Evolutionary conservation across 2,888 invertebrate genomes (phyloP), one percentile per base, ranked within the genome.

Genomic region (Ashinkailepas kermadecensis): DNA sequence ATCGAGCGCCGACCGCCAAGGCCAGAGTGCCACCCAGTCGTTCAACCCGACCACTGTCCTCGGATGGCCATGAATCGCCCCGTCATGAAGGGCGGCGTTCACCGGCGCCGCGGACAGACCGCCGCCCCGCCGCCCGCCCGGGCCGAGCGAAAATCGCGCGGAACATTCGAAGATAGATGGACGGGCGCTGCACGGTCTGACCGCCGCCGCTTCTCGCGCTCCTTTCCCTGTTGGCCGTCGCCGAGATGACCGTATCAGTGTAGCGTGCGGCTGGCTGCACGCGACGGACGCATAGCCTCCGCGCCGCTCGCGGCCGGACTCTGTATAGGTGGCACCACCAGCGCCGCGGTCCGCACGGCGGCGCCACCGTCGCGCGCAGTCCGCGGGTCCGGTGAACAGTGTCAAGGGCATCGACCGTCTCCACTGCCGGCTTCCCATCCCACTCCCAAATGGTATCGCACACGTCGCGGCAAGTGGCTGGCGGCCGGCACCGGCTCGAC

Each of bases 11-110:
- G 54, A 23, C 54, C 56, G 21, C 56, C 74, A 74, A 74, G 74
- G 74, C 74, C 74, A 74, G n/a, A n/a, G 56, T 21, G 15, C 74
- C 21, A 4, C 21, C 15, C 74, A 74, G 74, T 74, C 74, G 74
- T 74, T 74, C 74, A 74, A 74, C 74, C 74, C 74, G 74, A 18
- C 18, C 74, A 74, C 54, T 74, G 74, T 56, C 74, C 74, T 74
- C 74, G 3, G 74, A 80, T 80, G 83, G 78, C 82, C 83, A 70
- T 83, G 81, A 84, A 82, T 83, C 84, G 84, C 83, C 84, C 85
- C 84, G 85, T 85, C 84, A 84, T 84, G 84, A 82, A 84, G 83
- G 81, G 64, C 82, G 81, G 82, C 82, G 83, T 82, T 83, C 80
- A 81, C 81, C 81, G 81, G 82, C 81, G 80, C 78, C 81, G 80